Base-by-base conservation (phyloP, 2,113 vertebrate species). In the Rattus rattus region DNA sequence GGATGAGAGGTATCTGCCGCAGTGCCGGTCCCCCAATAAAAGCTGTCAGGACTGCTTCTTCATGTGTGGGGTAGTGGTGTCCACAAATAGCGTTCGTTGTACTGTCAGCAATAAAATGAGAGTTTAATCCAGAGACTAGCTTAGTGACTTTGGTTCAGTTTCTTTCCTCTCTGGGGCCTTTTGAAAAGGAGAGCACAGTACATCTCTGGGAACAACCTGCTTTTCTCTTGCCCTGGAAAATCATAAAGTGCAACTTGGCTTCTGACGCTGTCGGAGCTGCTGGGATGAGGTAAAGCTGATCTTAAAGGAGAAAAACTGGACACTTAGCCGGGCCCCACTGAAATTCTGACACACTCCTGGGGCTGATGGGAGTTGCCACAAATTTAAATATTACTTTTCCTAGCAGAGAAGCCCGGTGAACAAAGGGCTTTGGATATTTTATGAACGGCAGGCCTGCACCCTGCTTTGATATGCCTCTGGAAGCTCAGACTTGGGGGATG, bases 391-490 rank as follows among this genome's bases (percentile, higher is more conserved):
- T 98, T 98, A 97, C 94, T 90, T 98, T 98, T 93, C 89, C 93
- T 97, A 97, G 81, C 67, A 97, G 92, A 97, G 97, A 97, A 98
- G 97, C 61, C 73, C 88, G 69, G 92, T 94, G 98, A 98, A 98
- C 98, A 98, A 98, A 98, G 97, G 97, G 90, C 91, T 98, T 96
- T 98, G 98, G 98, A 97, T 98, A 98, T 98, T 98, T 99, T 97
- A 96, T 98, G 98, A 98, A 96, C 97, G 95, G 97, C 92, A 77
- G 95, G 97, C 92, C 77, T 94, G 81, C 81, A 97, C 93, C 91
- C 87, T 96, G 81, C 97, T 98, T 98, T 97, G 94, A 94, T 97
- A 98, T 96, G 84, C 97, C 89, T 96, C 56, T 97, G 90, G 93
- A 97, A 97, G 77, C 91, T 92, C 20, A 80, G 88, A 93, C 93